Base-by-base conservation (phyloP, 2,888 invertebrate genomes). In the Lasioglossum pauxillum region DNA sequence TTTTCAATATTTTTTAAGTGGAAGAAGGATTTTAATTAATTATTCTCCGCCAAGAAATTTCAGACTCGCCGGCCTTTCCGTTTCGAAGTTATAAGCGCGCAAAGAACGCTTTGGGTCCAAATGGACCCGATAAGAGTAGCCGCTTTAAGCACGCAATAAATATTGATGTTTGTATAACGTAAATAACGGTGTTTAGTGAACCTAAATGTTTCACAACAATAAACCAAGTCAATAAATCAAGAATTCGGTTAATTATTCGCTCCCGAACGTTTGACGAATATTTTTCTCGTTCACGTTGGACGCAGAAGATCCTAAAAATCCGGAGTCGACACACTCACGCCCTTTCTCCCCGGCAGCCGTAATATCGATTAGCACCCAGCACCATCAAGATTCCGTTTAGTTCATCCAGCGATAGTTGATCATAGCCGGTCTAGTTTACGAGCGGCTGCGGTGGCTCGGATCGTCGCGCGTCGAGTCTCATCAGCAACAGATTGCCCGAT, bases 401-500 rank as follows among this genome's bases (percentile, higher is more conserved):
- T 69, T 69, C 35, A 38, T n/a, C 38, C 14, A 23, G 38, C 69
- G 69, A 38, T 38, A 38, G 69, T 67, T 67, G 35, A 23, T n/a
- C 35, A 38, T 38, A 69, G 69, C 23, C 38, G 69, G 7, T 69
- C 69, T 23, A 41, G 69, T 69, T 69, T 38, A 69, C 69, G 69
- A 69, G 69, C 69, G n/a, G n/a, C 19, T 69, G 69, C 69, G 69
- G 38, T 41, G 35, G 41, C 53, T 41, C 35, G 35, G 69, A 41
- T 69, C 23, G 35, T 23, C 38, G 69, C 38, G 69, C 69, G 38
- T 69, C 69, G 38, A 12, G n/a, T 69, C 38, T 69, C 69, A 69
- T 38, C 69, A 69, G 69, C 69, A 69, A 69, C 69, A 69, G 69
- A 69, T 69, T 69, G 69, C 69, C 41, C 69, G 38, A 69, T 38